Evolutionary conservation across 2,113 vertebrate species (phyloP), one percentile per base, ranked within the genome.

Genomic region (Emberiza fucata): DNA sequence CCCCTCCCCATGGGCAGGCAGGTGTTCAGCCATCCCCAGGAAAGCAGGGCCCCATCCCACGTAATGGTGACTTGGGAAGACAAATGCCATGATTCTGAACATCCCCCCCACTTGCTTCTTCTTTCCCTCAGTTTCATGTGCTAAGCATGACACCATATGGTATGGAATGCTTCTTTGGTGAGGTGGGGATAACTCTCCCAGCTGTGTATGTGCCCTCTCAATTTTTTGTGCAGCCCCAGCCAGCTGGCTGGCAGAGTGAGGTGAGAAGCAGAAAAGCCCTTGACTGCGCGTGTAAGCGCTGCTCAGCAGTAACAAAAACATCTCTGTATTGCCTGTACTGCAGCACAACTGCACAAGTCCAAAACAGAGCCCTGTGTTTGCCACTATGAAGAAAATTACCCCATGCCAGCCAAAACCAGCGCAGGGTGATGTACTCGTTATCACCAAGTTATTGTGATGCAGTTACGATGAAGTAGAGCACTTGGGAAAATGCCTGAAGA

Each of bases 361-460:
- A 57, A 57, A 78, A 39, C 19, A 64, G 18, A 20, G 48, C 15
- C 54, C 22, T 0, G 0, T 56, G n/a, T 35, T 40, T 69, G 29
- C 24, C 37, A 2, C 25, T 76, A 1, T 50, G 48, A 56, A 50
- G 31, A 63, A 56, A 77, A 64, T 44, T 9, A 28, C 4, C 18
- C 39, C 29, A 33, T 2, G 1, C 29, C 48, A 48, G 35, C 40
- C 42, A 39, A 64, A 77, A 57, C 13, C 42, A 57, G 71, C 25
- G 28, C 12, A 35, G 44, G 63, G 27, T n/a, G 60, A 25, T 14
- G 3, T 31, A 18, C 16, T 68, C 75, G 5, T 3, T 85, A 70
- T 17, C 29, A 13, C 1, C 39, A 17, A 14, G 24, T 81, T 89
- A 44, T 42, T 75, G n/a, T 40, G 66, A 72, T 64, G 70, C 22